Evolutionary conservation across 2,797 vertebrate genomes (phyloP).

Genomic region (Hephaestus fuliginosus): DNA sequence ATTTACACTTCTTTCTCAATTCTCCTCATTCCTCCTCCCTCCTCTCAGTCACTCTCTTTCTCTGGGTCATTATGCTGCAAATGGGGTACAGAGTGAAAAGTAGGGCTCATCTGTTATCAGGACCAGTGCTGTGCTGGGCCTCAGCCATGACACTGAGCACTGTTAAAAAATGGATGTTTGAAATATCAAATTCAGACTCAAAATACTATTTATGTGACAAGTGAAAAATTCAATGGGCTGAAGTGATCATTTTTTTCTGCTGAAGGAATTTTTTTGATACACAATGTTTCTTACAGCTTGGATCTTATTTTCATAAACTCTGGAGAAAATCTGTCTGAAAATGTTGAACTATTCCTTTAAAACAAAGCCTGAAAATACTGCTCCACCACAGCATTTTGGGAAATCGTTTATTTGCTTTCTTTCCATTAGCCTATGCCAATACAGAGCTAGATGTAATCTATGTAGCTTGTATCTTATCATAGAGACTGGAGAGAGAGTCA

Average conservation of each 20-base stretch:
- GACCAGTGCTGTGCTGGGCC: constrained; percentile 32
- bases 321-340: not conserved
- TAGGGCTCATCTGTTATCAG: constrained; percentile 80
- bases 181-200: constrained; percentile 11
- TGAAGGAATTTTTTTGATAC: not conserved
- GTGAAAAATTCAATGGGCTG: not conserved
- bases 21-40: constrained; percentile 20
- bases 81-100: constrained; percentile 75
- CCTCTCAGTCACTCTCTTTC: constrained; percentile 48
- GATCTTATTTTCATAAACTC: not conserved
- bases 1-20: constrained; percentile 58
- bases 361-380: not conserved
- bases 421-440: not conserved
- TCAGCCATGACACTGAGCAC: not conserved
- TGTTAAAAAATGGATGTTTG: constrained; percentile 25
- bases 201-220: constrained; percentile 35
- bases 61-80: constrained; percentile 74
- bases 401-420: not conserved
- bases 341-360: not conserved
- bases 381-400: not conserved
- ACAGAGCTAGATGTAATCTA: not conserved
- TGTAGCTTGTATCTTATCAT: not conserved
- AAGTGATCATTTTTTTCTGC: not conserved
- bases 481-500: not conserved
- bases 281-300: too few species aligned